phyloP scores from a whole-genome alignment of 2,888 invertebrate species.

The Hanleya hanleyi region DNA sequence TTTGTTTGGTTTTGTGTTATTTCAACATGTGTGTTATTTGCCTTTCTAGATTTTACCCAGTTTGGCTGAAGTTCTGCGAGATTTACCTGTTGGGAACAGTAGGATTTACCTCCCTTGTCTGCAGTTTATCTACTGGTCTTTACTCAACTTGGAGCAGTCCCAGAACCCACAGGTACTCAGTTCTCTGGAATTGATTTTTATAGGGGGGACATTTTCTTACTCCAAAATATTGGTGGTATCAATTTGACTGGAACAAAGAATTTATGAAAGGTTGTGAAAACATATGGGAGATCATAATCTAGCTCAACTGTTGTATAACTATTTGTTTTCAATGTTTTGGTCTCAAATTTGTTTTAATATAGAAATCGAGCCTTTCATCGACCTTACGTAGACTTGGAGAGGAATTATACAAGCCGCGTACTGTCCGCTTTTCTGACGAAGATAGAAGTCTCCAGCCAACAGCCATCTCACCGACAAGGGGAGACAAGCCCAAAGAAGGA shows the following conservation, averaged over 20 bases:
- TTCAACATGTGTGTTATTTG: not conserved
- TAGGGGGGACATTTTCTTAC: no score
- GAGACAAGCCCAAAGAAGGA: conserved; percentile 53
- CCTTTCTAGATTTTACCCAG: conserved; percentile 59
- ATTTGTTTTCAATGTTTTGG: not conserved
- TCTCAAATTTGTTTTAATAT: not conserved
- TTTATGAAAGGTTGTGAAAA: not conserved
- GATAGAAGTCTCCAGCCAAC: conserved; percentile 31
- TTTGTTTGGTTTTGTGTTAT: no score
- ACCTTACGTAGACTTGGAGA: conserved; percentile 69
- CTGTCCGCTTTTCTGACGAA: conserved; percentile 42
- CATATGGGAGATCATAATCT: no score
- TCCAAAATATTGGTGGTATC: no score
- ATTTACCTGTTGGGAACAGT: conserved; percentile 54
- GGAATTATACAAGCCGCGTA: conserved; percentile 64
- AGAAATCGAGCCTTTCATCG: conserved; percentile 65
- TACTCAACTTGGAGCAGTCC: conserved; percentile 63
- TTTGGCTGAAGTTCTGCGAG: conserved; percentile 65
- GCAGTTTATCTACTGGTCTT: conserved; percentile 71
- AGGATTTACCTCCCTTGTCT: conserved; percentile 65
- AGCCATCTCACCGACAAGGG: conserved; percentile 17
- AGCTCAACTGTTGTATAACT: not conserved
- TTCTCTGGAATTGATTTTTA: no score
- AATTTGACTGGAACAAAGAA: not conserved
- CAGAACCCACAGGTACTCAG: conserved; percentile 61